Evolutionary conservation across 2,797 vertebrate genomes (phyloP).

Genomic region (Falco peregrinus): DNA sequence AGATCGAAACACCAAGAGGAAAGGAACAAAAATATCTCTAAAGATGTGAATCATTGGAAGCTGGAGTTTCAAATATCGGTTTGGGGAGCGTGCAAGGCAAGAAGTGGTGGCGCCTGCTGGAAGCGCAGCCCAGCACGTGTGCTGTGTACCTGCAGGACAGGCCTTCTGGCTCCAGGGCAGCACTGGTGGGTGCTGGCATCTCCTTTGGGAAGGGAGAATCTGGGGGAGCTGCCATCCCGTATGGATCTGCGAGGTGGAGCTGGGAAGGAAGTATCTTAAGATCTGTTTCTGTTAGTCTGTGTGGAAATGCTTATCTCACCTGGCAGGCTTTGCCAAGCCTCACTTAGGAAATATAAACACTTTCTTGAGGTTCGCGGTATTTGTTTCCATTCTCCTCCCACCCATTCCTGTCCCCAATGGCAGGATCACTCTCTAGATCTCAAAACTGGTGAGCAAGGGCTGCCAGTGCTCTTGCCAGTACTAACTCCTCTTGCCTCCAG

Average conservation of each 20-base stretch:
- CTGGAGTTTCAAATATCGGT: background rate
- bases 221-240: background rate
- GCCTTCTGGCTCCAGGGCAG: background rate
- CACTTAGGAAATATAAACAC: background rate
- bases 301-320: background rate
- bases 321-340: background rate
- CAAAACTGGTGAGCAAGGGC: background rate
- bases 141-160: background rate
- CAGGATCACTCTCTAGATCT: background rate
- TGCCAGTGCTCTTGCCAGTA: background rate
- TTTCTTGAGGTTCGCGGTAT: background rate
- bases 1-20: slow-evolving; percentile 18
- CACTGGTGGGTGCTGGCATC: background rate
- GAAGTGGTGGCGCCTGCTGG: background rate
- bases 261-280: background rate
- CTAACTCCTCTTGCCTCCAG: background rate
- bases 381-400: background rate
- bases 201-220: background rate
- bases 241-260: background rate
- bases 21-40: background rate
- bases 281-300: background rate
- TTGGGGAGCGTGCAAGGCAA: background rate
- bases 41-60: background rate
- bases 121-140: background rate
- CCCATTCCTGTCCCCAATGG: accelerated